Percentiles rank a stretch among this genome's conserved stretches.
These are phyloP conservation scores for Trichopria drosophilae DNA, from an alignment of 2,888 invertebrate genomes.

Conservation along the genomic window DNA sequence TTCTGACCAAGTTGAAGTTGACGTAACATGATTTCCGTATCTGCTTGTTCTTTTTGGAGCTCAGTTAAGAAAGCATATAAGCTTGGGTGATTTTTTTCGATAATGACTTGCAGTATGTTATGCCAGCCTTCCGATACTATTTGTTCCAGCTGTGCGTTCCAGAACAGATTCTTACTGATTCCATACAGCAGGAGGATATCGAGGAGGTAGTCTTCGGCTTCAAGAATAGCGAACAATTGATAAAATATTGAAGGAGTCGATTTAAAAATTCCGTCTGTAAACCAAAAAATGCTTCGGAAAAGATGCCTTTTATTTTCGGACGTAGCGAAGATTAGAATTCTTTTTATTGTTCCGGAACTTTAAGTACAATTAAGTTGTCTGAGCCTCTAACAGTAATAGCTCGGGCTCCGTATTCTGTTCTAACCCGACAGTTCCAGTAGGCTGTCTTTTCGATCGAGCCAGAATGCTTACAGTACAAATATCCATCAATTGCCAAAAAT, in stretches of 20 bases:
- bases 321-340: conserved; percentile 15
- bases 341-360: too few species aligned
- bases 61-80: too few species aligned
- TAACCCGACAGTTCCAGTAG: too few species aligned
- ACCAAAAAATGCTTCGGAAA: conserved; percentile 9
- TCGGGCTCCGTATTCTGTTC: too few species aligned
- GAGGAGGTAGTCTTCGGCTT: background rate
- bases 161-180: background rate
- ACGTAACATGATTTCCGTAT: background rate
- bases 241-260: conserved; percentile 11
- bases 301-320: conserved; percentile 8
- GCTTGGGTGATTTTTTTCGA: conserved; percentile 1
- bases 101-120: conserved; percentile 2
- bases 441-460: too few species aligned
- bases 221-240: conserved; percentile 13
- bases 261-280: conserved; percentile 15
- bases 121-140: too few species aligned
- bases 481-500: too few species aligned
- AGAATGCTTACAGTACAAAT: too few species aligned
- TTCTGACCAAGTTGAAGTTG: too few species aligned
- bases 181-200: background rate
- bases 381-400: too few species aligned
- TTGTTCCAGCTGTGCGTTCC: background rate
- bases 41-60: too few species aligned
- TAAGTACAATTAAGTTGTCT: too few species aligned